Evolutionary conservation across 2,797 vertebrate genomes (phyloP).

Genomic region (Sciurus vulgaris): DNA sequence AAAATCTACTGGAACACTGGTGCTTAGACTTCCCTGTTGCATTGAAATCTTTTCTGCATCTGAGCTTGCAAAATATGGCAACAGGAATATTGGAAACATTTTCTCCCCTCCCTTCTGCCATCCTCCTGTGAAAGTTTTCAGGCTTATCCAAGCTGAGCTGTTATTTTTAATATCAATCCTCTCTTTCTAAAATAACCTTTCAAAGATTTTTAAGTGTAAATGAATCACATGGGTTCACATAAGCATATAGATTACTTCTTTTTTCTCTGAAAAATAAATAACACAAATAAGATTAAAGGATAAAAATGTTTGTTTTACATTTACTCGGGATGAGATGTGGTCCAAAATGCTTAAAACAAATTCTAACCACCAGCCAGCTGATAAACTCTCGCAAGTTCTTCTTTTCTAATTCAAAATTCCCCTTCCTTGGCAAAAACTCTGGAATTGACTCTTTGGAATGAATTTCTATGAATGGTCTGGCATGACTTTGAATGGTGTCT

Average conservation of each 20-base stretch:
- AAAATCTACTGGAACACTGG: neutral
- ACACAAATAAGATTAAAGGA: constrained; percentile 58
- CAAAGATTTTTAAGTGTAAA: constrained; percentile 64
- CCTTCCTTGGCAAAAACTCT: constrained; percentile 43
- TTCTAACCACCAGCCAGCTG: constrained; percentile 65
- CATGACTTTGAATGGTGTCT: constrained; percentile 39
- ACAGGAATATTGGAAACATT: neutral
- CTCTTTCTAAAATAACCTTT: constrained; percentile 62
- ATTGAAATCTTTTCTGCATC: neutral
- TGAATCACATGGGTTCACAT: constrained; percentile 46
- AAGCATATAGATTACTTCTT: constrained; percentile 28
- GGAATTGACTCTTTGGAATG: constrained; percentile 49
- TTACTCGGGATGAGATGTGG: constrained; percentile 29
- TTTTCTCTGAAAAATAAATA: constrained; percentile 67
- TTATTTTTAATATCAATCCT: constrained; percentile 67
- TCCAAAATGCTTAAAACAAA: constrained; percentile 64
- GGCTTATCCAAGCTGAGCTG: constrained; percentile 48
- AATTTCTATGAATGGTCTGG: constrained; percentile 71
- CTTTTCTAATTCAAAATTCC: constrained; percentile 66
- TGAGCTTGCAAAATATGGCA: constrained; percentile 52
- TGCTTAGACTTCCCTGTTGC: neutral
- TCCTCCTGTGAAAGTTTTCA: constrained; percentile 43
- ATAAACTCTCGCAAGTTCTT: constrained; percentile 45
- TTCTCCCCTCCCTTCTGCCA: constrained; percentile 35
- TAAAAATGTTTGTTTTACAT: constrained; percentile 66